Evolutionary conservation across 1,140 invertebrate species (phyloP).

Genomic region (Palaemon carinicauda): DNA sequence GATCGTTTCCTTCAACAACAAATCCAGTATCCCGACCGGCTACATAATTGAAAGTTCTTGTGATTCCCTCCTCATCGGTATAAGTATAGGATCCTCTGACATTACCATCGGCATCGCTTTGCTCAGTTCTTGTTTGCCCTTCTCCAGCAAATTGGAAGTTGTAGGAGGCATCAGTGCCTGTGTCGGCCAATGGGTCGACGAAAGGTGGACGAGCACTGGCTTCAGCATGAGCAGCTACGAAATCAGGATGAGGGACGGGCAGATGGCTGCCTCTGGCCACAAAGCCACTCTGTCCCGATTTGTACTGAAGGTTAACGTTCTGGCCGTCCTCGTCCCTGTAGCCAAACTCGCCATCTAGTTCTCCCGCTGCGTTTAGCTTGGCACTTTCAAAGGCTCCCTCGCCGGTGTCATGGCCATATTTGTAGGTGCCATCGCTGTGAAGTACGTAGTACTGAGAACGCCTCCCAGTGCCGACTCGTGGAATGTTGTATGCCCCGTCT

Average conservation of each 20-base stretch:
- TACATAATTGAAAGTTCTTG: neutral
- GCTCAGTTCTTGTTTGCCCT: slow-evolving; percentile 56
- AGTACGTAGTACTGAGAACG: slow-evolving; percentile 41
- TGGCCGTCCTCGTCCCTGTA: slow-evolving; percentile 18
- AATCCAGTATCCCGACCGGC: slow-evolving; percentile 18
- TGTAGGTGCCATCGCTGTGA: slow-evolving; percentile 36
- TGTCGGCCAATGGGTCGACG: neutral
- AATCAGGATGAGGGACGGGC: neutral
- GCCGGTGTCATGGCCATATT: slow-evolving; percentile 37
- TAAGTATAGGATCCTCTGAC: slow-evolving; percentile 62
- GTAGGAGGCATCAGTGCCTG: slow-evolving; percentile 29
- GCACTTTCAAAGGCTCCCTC: slow-evolving; percentile 33
- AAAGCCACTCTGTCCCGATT: slow-evolving; percentile 14
- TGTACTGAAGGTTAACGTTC: slow-evolving; percentile 17
- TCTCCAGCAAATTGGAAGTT: slow-evolving; percentile 53
- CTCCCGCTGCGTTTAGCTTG: neutral
- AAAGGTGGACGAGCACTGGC: neutral
- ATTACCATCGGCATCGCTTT: slow-evolving; percentile 55
- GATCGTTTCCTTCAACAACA: slow-evolving; percentile 11
- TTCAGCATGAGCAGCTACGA: neutral
- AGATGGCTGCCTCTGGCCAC: slow-evolving; percentile 21
- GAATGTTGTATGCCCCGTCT: slow-evolving; percentile 28
- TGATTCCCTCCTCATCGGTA: slow-evolving; percentile 53
- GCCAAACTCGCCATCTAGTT: slow-evolving; percentile 23
- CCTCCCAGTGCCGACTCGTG: neutral